Evolutionary conservation across 2,113 vertebrate genomes (phyloP).

Genomic region (Phrynosoma blainvillii): DNA sequence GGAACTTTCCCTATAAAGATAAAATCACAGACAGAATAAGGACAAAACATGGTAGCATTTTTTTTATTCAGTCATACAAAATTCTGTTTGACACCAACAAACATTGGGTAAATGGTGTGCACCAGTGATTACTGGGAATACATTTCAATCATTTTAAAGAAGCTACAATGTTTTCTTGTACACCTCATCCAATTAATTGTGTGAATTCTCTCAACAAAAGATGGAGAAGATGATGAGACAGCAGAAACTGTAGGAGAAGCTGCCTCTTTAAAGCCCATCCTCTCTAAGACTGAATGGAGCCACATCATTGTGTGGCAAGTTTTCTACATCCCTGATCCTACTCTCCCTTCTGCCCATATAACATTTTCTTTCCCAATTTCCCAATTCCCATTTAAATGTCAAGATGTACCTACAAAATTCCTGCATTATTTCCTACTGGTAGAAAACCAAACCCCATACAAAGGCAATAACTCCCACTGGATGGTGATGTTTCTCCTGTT

Average conservation of each 20-base stretch:
- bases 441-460: slow-evolving; percentile 63
- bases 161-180: not conserved
- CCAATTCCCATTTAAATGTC: slow-evolving; percentile 50
- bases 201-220: slow-evolving; percentile 77
- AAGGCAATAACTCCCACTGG: slow-evolving; percentile 48
- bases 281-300: slow-evolving; percentile 95
- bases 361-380: slow-evolving; percentile 43
- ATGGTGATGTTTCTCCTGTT: slow-evolving; percentile 49
- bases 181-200: slow-evolving; percentile 9
- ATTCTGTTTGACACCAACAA: not conserved
- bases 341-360: slow-evolving; percentile 35
- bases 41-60: not conserved
- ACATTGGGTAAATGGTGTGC: not conserved
- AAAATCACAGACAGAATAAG: no score
- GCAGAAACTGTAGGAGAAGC: slow-evolving; percentile 83
- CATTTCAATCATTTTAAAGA: not conserved
- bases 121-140: not conserved
- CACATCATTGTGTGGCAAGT: slow-evolving; percentile 99
- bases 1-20: no score
- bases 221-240: slow-evolving; percentile 95
- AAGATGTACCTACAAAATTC: slow-evolving; percentile 74
- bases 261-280: slow-evolving; percentile 84
- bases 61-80: not conserved
- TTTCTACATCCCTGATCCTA: slow-evolving; percentile 88
- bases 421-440: slow-evolving; percentile 67